phyloP scores from a whole-genome alignment of 2,888 invertebrate genomes.

The Gasteruption jaculator region DNA sequence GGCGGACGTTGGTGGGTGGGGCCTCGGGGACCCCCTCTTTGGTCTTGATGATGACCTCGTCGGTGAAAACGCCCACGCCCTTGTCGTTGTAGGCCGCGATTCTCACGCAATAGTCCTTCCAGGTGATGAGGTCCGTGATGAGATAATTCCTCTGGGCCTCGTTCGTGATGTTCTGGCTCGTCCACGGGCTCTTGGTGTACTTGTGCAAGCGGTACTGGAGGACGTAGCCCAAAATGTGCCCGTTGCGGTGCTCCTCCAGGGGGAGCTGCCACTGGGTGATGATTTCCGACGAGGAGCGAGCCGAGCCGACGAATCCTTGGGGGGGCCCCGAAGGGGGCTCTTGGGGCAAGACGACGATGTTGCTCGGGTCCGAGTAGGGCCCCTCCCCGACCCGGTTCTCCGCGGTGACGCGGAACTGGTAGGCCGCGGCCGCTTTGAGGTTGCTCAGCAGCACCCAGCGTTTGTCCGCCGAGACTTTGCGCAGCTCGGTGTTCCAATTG shows the following conservation, averaged over 20 bases:
- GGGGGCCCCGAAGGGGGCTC: conserved; percentile 98
- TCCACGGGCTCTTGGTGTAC: conserved; percentile 91
- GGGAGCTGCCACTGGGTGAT: conserved; percentile 98
- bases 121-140: conserved; percentile 90
- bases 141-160: conserved; percentile 87
- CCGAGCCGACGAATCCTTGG: conserved; percentile 89
- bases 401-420: conserved; percentile 95
- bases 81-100: conserved; percentile 97
- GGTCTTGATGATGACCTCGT: conserved; percentile 88
- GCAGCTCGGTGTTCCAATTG: conserved; percentile 84
- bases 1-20: conserved; percentile 78
- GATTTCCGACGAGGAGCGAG: conserved; percentile 90
- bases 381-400: conserved; percentile 96
- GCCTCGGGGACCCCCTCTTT: conserved; percentile 94
- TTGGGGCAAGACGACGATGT: conserved; percentile 87
- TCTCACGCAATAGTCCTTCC: conserved; percentile 96
- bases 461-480: conserved; percentile 76
- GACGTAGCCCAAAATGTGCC: conserved; percentile 89
- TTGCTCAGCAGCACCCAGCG: conserved; percentile 78
- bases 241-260: conserved; percentile 89
- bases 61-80: conserved; percentile 90
- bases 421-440: conserved; percentile 90
- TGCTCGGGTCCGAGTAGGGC: conserved; percentile 83
- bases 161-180: conserved; percentile 85
- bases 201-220: conserved; percentile 88